These are phyloP conservation scores for Anagyrus pseudococci DNA, from an alignment of 2,888 invertebrate genomes.

Conservation along the genomic window DNA sequence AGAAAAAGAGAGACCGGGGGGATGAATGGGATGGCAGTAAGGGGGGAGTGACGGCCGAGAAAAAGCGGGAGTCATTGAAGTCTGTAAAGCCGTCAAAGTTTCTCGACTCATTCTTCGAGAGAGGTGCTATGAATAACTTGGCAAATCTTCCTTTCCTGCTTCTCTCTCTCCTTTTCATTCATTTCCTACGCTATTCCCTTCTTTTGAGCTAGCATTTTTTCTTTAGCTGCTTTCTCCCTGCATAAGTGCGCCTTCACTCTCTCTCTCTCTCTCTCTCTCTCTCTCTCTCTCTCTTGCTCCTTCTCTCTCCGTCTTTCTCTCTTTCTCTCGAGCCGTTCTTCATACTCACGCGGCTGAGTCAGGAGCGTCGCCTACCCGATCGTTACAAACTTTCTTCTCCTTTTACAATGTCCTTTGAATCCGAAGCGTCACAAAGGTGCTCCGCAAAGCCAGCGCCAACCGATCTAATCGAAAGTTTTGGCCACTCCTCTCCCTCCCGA, in stretches of 20 bases:
- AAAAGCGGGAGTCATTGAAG: slow-evolving; percentile 20
- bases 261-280: slow-evolving; percentile 33
- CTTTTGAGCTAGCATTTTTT: too few species aligned
- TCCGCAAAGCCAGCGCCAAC: too few species aligned
- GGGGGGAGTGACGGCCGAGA: too few species aligned
- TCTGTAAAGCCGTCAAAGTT: slow-evolving; percentile 33
- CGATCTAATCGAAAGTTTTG: slow-evolving; percentile 53
- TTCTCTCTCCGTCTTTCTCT: slow-evolving; percentile 10
- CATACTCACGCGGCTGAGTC: too few species aligned
- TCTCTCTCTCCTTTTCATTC: slow-evolving; percentile 30
- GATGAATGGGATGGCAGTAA: too few species aligned
- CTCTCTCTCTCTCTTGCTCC: slow-evolving; percentile 24
- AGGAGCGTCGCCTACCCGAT: slow-evolving; percentile 2
- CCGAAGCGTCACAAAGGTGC: slow-evolving; percentile 47
- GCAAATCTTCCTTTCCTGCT: slow-evolving; percentile 43
- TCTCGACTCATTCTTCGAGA: slow-evolving; percentile 30
- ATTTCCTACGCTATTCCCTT: too few species aligned
- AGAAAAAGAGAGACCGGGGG: too few species aligned
- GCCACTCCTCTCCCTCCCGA: too few species aligned
- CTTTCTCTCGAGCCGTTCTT: slow-evolving; percentile 36
- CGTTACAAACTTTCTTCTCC: slow-evolving; percentile 32
- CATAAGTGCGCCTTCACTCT: too few species aligned
- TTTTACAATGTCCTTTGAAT: slow-evolving; percentile 56
- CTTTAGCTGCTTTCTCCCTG: too few species aligned
- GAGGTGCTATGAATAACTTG: slow-evolving; percentile 43